Conservation (phyloP, 2,797 vertebrate genomes). For the Pipistrellus nathusii region DNA sequence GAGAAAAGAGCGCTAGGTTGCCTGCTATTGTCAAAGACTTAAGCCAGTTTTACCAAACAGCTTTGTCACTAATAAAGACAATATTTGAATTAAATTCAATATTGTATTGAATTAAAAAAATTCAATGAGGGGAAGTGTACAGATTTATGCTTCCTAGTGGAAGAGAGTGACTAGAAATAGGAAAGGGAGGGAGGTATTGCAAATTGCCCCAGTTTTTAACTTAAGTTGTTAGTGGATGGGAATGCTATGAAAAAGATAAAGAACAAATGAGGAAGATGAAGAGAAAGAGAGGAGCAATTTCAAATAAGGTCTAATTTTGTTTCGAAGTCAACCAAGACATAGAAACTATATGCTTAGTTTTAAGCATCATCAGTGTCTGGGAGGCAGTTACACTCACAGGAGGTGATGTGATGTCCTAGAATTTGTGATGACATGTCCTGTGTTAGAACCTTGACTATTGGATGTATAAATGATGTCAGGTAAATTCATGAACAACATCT, state of each 20-base stretch:
- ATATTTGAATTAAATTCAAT: not conserved
- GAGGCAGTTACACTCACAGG: not conserved
- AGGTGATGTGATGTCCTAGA: accelerated
- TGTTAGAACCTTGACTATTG: not conserved
- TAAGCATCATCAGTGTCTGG: too few relatives aligned
- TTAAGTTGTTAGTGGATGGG: not conserved
- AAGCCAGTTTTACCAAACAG: not conserved
- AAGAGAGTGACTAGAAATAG: not conserved
- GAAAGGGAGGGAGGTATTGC: not conserved
- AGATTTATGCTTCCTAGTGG: not conserved
- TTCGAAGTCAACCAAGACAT: not conserved
- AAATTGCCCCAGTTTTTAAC: not conserved
- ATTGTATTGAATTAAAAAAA: not conserved
- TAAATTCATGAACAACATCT: not conserved
- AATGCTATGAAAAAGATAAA: not conserved
- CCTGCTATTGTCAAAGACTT: not conserved
- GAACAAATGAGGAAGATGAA: not conserved
- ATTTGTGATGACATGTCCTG: not conserved
- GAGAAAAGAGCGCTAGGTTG: not conserved
- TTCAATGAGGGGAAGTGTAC: not conserved
- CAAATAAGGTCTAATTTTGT: not conserved
- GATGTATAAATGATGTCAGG: not conserved
- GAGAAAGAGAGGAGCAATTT: not conserved
- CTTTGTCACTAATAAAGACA: not conserved
- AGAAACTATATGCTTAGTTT: not conserved